Evolutionary conservation across 2,888 invertebrate genomes (phyloP), one percentile per base, ranked within the genome.

Genomic region (Rapana venosa): DNA sequence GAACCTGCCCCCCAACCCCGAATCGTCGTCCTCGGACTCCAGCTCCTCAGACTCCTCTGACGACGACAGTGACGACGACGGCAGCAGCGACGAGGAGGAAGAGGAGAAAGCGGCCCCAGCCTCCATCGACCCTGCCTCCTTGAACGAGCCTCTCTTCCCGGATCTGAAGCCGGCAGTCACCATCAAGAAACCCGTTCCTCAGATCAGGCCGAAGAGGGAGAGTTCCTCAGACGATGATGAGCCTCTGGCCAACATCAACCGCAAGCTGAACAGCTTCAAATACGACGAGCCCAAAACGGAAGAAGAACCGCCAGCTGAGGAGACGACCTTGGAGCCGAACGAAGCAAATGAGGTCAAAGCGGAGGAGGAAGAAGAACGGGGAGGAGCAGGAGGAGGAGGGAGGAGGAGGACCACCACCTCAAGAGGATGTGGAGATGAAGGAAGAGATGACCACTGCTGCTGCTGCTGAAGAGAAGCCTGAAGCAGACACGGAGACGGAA

Each of bases 61-160:
- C 26, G 89, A 89, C 22, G 85, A 83, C 26, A 85, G 85, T 20
- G 36, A 70, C 26, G 89, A 89, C 85, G 89, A 89, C 13, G 89
- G 85, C 85, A 74, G 58, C 56, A 89, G 83, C 56, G 85, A 77
- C 85, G 88, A 88, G 13, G 88, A 88, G 4, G 85, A 84, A 5
- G 89, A 89, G 61, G 83, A 70, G 36, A 56, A 89, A 26, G 11
- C 81, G 4, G 13, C 22, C 26, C 35, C 58, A 15, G 30, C 83
- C 4, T 47, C 84, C n/a, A 36, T 89, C 26, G 89, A 89, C 85
- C 89, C 89, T 0, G 83, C 61, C 35, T 56, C 79, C 70, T 70
- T 88, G 88, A 89, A 89, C 89, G 89, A 89, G n/a, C 89, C 89
- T 22, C 74, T 89, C n/a, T 89, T 89, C 85, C 89, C 89, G 0